Evolutionary conservation across 2,888 invertebrate species (phyloP).

Genomic region (Lasioglossum villosulum): DNA sequence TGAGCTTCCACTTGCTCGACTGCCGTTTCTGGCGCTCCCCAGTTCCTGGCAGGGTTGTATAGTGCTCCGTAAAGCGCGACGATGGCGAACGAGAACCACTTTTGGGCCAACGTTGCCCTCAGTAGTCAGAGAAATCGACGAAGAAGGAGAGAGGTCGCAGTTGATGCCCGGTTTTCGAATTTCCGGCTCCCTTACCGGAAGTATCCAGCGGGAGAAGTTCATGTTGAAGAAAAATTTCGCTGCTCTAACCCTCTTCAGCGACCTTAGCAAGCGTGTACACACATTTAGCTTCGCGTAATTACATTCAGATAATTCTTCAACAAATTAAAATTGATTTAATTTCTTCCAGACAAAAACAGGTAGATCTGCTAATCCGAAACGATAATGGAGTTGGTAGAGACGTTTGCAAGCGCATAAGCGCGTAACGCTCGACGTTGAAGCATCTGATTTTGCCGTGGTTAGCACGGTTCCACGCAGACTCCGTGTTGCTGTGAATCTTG

Average conservation of each 20-base stretch:
- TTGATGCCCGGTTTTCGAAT: background rate
- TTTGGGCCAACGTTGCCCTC: background rate
- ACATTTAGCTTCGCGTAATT: no score
- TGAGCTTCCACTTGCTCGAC: background rate
- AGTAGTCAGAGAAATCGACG: background rate
- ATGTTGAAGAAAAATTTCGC: background rate
- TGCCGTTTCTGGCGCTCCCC: background rate
- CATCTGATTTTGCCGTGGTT: background rate
- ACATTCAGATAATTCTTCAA: no score
- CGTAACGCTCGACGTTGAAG: background rate
- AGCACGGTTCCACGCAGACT: background rate
- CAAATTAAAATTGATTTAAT: no score
- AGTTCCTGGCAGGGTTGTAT: background rate
- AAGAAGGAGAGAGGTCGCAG: background rate
- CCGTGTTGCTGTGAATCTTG: constrained; percentile 41
- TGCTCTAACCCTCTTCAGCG: no score
- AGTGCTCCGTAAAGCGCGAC: background rate
- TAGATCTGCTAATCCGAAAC: background rate
- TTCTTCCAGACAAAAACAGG: background rate
- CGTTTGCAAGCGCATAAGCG: constrained; percentile 25
- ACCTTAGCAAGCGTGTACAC: background rate
- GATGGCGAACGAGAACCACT: background rate
- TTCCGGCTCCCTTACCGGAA: background rate
- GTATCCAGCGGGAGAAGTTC: background rate
- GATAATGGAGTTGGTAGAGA: background rate